Evolutionary conservation across 2,888 invertebrate genomes (phyloP), one percentile per base, ranked within the genome.

Genomic region (Mesorhabditis sp.): DNA sequence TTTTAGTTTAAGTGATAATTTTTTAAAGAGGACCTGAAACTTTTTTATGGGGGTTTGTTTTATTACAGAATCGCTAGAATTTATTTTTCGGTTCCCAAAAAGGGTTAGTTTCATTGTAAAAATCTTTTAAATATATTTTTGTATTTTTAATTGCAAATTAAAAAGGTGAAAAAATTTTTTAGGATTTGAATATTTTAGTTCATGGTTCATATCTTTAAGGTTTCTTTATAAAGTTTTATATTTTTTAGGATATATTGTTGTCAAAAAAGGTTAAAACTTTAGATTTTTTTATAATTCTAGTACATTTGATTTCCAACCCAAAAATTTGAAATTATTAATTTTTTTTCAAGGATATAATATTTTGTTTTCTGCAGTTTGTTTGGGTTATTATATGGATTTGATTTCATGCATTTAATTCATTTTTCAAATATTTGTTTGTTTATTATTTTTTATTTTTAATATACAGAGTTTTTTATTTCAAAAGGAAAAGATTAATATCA

Each of bases 131-230:
- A 69, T 80, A 74, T 74, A 75, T 72, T 67, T n/a, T 68, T 75
- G 74, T 77, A 78, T 76, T 63, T 76, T 75, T 77, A 80, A 78
- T 80, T 80, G 74, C 77, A 72, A 72, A 75, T 78, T 78, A 74
- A 76, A 74, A 68, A 71, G 76, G 75, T n/a, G 63, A 65, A 72
- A 69, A n/a, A n/a, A 72, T 79, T 72, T 77, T 73, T 73, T 71
- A 78, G 77, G 76, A 74, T 76, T 80, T 77, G 78, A 76, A 78
- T 80, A 80, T 75, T 45, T 68, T 69, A 78, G 76, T 78, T 75
- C 75, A 67, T 74, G 77, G 76, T 77, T 77, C 77, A 77, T 77
- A 77, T 74, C 76, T 74, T 76, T 73, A 70, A 77, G 76, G 68
- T 77, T 77, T 76, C 5, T 58, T 44, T 45, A 43, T 42, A 74